These are phyloP conservation scores for Protophormia terraenovae DNA, from an alignment of 2,888 invertebrate species.

Conservation along the genomic window DNA sequence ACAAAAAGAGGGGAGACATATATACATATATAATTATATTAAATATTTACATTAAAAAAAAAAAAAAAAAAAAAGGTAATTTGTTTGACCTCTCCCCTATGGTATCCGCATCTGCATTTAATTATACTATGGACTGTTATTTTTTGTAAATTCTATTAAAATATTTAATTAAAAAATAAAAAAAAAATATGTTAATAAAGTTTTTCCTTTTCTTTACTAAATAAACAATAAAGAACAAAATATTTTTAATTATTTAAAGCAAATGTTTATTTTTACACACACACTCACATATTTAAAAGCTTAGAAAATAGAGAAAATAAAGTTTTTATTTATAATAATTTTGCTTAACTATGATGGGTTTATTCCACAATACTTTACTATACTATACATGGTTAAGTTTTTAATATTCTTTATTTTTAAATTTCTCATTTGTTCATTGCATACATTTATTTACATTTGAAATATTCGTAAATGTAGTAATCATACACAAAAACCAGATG, in stretches of 20 bases:
- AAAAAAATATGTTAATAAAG: slow-evolving; percentile 21
- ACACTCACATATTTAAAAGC: background rate
- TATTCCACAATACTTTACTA: too few relatives aligned
- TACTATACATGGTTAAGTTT: background rate
- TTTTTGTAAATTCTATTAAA: slow-evolving; percentile 46
- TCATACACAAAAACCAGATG: slow-evolving; percentile 54
- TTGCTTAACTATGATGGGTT: background rate
- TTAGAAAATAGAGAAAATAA: background rate
- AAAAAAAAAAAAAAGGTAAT: too few relatives aligned
- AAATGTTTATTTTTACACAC: slow-evolving; percentile 8
- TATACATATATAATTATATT: too few relatives aligned
- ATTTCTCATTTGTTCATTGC: background rate
- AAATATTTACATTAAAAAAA: too few relatives aligned
- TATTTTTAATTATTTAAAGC: slow-evolving; percentile 19
- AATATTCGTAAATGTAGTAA: background rate
- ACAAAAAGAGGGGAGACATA: too few relatives aligned
- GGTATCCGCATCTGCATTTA: background rate
- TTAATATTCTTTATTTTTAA: background rate
- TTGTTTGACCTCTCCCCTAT: too few relatives aligned
- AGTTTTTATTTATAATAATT: background rate
- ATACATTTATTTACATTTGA: slow-evolving; percentile 19
- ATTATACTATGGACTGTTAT: slow-evolving; percentile 39
- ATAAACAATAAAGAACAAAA: slow-evolving; percentile 9
- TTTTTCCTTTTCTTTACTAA: slow-evolving; percentile 8
- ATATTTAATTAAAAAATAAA: slow-evolving; percentile 37